phyloP scores from a whole-genome alignment of 2,113 vertebrate species.

The Ascaphus truei region DNA sequence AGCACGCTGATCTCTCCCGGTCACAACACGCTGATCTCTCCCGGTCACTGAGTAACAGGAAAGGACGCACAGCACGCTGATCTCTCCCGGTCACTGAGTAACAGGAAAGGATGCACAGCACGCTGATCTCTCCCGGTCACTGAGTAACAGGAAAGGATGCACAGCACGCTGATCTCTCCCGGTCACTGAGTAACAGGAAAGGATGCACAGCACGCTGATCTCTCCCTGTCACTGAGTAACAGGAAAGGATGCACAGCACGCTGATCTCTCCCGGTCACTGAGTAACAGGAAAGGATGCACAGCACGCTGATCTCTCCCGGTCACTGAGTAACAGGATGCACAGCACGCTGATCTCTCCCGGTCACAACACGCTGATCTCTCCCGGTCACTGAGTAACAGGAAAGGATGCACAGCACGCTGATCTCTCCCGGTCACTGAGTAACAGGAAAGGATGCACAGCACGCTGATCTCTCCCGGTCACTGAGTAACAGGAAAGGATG shows the following conservation, averaged over 20 bases:
- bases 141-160: fast-evolving
- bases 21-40: neutral
- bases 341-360: no score
- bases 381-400: neutral
- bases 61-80: no score
- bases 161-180: no score
- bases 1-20: no score
- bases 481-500: fast-evolving
- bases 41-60: neutral
- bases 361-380: neutral
- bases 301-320: neutral
- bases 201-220: neutral
- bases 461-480: neutral
- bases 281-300: no score
- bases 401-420: no score
- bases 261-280: no score
- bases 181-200: no score
- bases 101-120: neutral
- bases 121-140: neutral
- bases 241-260: no score
- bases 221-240: neutral
- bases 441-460: no score
- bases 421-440: no score
- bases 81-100: no score
- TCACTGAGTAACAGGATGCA: neutral